Conservation (phyloP, 2,797 vertebrate species). For the Cynopterus sphinx region DNA sequence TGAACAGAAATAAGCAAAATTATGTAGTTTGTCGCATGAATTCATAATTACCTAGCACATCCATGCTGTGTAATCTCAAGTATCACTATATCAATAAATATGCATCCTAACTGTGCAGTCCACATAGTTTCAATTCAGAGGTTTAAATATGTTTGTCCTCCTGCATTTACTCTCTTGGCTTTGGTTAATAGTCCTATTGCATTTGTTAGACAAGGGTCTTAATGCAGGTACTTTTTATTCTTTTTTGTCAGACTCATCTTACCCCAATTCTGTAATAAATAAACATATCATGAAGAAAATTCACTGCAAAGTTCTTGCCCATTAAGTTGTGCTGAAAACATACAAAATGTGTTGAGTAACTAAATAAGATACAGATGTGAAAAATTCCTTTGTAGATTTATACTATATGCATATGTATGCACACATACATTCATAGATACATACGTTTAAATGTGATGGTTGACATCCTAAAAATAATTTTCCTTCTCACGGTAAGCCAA, state of each 20-base stretch:
- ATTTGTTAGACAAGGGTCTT: constrained; percentile 24
- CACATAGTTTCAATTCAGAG: neutral
- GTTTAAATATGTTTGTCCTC: neutral
- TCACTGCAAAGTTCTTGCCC: neutral
- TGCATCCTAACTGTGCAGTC: neutral
- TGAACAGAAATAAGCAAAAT: neutral
- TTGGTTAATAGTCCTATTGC: neutral
- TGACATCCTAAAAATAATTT: constrained; percentile 50
- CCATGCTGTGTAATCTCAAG: neutral
- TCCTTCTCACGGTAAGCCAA: constrained; percentile 48
- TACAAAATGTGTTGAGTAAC: neutral
- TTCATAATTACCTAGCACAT: neutral
- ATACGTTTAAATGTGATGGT: constrained; percentile 48
- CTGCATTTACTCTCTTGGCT: neutral
- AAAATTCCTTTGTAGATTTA: neutral
- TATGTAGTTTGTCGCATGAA: neutral
- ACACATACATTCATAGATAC: neutral
- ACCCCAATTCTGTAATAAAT: neutral
- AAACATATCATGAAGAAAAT: constrained; percentile 7
- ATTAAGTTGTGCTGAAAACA: neutral
- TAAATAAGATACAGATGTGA: constrained; percentile 4
- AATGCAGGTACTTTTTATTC: neutral
- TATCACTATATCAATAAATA: neutral
- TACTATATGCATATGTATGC: neutral
- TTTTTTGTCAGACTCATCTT: neutral